These are phyloP conservation scores for Copidosoma floridanum DNA, from an alignment of 1,140 invertebrate genomes.

Conservation along the genomic window DNA sequence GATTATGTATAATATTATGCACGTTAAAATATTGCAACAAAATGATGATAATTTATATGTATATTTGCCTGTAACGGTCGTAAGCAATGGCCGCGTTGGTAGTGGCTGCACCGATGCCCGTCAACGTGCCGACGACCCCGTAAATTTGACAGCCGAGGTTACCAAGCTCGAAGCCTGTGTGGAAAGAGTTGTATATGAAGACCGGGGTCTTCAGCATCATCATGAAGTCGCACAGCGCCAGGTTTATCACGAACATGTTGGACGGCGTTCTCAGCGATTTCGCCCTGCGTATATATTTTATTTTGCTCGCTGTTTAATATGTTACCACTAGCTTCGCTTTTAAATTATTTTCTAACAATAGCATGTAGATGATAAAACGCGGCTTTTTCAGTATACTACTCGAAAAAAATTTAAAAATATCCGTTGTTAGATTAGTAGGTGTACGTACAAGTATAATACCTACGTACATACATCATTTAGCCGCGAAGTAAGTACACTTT, in stretches of 20 bases:
- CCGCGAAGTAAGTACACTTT: too few species aligned
- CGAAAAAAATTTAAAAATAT: too few species aligned
- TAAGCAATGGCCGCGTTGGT: slow-evolving; percentile 78
- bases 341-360: too few species aligned
- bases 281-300: slow-evolving; percentile 59
- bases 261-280: slow-evolving; percentile 82
- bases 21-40: not conserved
- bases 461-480: too few species aligned
- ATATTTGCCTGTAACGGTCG: slow-evolving; percentile 65
- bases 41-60: not conserved
- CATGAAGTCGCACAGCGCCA: slow-evolving; percentile 82
- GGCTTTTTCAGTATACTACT: too few species aligned
- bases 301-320: too few species aligned
- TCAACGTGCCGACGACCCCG: slow-evolving; percentile 71
- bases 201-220: slow-evolving; percentile 87
- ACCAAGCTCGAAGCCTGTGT: slow-evolving; percentile 73
- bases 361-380: too few species aligned
- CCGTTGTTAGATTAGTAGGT: too few species aligned
- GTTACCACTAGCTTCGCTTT: too few species aligned
- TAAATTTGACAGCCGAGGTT: slow-evolving; percentile 76
- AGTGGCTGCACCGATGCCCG: slow-evolving; percentile 75
- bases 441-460: too few species aligned
- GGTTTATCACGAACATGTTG: slow-evolving; percentile 85
- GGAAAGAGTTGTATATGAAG: slow-evolving; percentile 83
- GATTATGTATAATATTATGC: not conserved